Conservation (phyloP, 2,113 vertebrate species). For the Trochalopteron elliotii region DNA sequence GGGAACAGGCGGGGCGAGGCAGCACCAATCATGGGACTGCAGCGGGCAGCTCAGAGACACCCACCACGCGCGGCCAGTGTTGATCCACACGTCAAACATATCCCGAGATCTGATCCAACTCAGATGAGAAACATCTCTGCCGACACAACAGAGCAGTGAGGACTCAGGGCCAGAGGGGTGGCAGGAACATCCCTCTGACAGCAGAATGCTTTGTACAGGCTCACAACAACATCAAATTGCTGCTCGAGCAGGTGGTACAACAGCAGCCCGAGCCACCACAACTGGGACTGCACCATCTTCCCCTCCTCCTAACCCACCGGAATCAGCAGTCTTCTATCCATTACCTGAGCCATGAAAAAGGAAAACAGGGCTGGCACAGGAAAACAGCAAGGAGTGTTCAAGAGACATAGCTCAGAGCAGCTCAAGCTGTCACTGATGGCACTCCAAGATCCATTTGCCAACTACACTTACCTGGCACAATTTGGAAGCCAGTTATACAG, state of each 20-base stretch:
- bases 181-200: not conserved
- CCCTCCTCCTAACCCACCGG: not conserved
- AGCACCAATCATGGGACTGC: not conserved
- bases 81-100: not conserved
- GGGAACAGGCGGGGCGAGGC: accelerated
- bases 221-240: not conserved
- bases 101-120: not conserved
- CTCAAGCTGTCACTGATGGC: not conserved
- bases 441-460: not conserved
- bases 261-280: not conserved
- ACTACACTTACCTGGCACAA: not conserved
- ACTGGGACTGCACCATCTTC: accelerated
- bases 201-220: not conserved
- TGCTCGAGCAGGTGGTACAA: not conserved
- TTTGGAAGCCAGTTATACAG: not conserved
- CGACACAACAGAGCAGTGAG: not conserved
- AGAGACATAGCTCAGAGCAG: not conserved
- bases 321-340: not conserved
- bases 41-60: not conserved
- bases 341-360: not conserved
- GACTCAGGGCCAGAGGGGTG: not conserved
- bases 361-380: not conserved
- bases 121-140: not conserved
- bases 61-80: accelerated
- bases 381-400: not conserved